Evolutionary conservation across 2,797 vertebrate species (phyloP).

Genomic region (Hafferia zeledoni): DNA sequence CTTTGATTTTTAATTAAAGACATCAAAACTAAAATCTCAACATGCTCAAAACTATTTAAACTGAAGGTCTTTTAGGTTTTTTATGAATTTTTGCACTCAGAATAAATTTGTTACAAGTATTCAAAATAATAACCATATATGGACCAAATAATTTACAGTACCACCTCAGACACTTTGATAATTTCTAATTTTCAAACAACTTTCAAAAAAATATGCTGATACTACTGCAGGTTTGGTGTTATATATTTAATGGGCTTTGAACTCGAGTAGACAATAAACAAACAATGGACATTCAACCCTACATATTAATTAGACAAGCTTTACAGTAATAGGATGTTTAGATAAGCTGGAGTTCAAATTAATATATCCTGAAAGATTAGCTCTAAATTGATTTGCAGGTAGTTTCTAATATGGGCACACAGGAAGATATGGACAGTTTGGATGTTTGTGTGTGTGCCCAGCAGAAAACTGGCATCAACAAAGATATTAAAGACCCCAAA

Average conservation of each 20-base stretch:
- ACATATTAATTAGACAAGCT: conserved; percentile 19
- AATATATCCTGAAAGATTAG: not conserved
- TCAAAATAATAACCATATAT: conserved; percentile 14
- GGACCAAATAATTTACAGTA: conserved; percentile 53
- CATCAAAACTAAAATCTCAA: not conserved
- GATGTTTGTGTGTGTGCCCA: not conserved
- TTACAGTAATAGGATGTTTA: conserved; percentile 24
- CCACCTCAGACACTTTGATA: not conserved
- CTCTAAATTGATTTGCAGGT: not conserved
- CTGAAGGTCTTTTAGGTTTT: not conserved
- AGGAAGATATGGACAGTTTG: not conserved
- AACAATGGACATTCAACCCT: conserved; percentile 29
- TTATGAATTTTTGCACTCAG: not conserved
- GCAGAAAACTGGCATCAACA: not conserved
- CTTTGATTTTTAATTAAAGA: not conserved
- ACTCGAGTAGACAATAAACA: conserved; percentile 46
- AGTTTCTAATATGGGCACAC: not conserved
- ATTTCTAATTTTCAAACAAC: conserved; percentile 42
- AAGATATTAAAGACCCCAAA: not conserved
- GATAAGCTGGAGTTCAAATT: not conserved
- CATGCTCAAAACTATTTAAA: conserved; percentile 1
- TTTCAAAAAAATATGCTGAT: conserved; percentile 31
- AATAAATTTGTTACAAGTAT: conserved; percentile 2
- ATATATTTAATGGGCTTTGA: conserved; percentile 28
- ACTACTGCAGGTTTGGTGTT: not conserved